phyloP scores from a whole-genome alignment of 2,113 vertebrate species.

The Phrynosoma platyrhinos region DNA sequence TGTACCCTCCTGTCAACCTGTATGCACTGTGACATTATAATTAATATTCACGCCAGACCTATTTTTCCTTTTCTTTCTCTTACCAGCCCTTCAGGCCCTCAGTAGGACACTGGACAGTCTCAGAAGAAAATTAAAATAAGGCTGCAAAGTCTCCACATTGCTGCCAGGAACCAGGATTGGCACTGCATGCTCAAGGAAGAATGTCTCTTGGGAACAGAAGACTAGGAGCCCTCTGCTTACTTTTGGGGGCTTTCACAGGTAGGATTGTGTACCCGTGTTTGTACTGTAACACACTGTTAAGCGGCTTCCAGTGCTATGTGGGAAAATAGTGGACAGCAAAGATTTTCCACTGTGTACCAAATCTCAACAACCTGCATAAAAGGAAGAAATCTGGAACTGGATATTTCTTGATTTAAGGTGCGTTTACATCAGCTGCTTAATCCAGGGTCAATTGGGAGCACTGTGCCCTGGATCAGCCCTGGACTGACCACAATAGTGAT shows the following conservation, averaged over 20 bases:
- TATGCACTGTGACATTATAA: conserved; percentile 36
- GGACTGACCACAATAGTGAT: no score
- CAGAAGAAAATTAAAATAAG: not conserved
- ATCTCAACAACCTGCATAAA: not conserved
- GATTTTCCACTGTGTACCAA: not conserved
- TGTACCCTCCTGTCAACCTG: not conserved
- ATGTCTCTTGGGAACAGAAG: conserved; percentile 57
- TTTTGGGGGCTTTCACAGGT: conserved; percentile 73
- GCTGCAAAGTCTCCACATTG: not conserved
- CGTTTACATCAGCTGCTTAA: no score
- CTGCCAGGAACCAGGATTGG: not conserved
- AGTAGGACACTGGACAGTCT: conserved; percentile 29
- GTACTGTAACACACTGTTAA: not conserved
- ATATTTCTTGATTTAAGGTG: not conserved
- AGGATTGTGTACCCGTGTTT: conserved; percentile 48
- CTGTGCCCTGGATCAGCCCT: no score
- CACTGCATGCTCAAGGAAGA: conserved; percentile 36
- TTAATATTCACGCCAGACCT: conserved; percentile 42
- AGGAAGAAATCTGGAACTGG: not conserved
- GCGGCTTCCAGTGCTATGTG: not conserved
- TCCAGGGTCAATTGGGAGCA: no score
- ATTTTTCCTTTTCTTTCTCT: conserved; percentile 54
- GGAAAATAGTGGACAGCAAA: not conserved
- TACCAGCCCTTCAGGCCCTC: conserved; percentile 57
- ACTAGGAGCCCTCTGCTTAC: conserved; percentile 43